Evolutionary conservation across 2,888 invertebrate genomes (phyloP).

Genomic region (Phaedon cochleariae): DNA sequence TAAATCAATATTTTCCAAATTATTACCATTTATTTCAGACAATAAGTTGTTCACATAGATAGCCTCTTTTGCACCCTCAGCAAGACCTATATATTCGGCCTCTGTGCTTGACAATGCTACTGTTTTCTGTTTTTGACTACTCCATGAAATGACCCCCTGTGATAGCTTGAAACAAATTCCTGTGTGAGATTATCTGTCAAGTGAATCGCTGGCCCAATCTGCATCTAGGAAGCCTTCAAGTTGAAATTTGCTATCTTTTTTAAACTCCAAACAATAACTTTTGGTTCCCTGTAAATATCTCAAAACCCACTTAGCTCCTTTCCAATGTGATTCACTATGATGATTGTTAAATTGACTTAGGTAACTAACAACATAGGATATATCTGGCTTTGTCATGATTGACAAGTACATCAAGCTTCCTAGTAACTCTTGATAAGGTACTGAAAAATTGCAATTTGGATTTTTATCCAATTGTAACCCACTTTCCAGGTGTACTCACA

Average conservation of each 20-base stretch:
- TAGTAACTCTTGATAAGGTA: constrained; percentile 37
- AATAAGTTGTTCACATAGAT: constrained; percentile 26
- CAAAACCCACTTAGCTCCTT: constrained; percentile 24
- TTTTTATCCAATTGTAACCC: constrained; percentile 15
- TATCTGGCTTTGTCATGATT: constrained; percentile 39
- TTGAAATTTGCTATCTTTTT: too few relatives aligned
- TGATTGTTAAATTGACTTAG: constrained; percentile 36
- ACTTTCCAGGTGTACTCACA: constrained; percentile 15
- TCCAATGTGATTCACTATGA: constrained; percentile 29
- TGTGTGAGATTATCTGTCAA: constrained; percentile 57
- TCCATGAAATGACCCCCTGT: constrained; percentile 46
- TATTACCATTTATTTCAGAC: constrained; percentile 13
- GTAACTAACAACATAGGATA: constrained; percentile 39
- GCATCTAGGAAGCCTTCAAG: too few relatives aligned
- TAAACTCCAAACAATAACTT: neutral
- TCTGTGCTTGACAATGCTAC: constrained; percentile 45
- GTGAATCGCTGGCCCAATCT: too few relatives aligned
- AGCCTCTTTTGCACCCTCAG: constrained; percentile 45
- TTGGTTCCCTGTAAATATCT: constrained; percentile 26
- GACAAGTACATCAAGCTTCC: constrained; percentile 31
- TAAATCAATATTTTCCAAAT: neutral
- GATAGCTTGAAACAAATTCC: constrained; percentile 46
- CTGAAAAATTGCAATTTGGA: constrained; percentile 6
- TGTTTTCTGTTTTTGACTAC: constrained; percentile 31
- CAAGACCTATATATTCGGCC: constrained; percentile 49